Evolutionary conservation across 1,140 invertebrate genomes (phyloP), one percentile per base, ranked within the genome.

Genomic region (Pseudomyrmex flavicornis): DNA sequence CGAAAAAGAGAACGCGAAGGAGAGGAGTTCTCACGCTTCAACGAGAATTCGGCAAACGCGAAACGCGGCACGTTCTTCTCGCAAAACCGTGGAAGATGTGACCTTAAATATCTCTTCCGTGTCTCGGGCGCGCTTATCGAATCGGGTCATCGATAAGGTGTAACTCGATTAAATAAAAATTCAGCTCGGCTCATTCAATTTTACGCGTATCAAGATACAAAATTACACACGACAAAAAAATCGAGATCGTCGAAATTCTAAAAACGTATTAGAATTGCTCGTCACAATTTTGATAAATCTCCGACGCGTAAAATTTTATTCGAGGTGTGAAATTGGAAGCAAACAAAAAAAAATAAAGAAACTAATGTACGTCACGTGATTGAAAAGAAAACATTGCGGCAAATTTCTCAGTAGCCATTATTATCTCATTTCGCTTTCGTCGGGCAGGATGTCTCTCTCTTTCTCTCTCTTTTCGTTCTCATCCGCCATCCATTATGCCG

Each of bases 81-180:
- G 48, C 48, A 58, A 35, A 65, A 65, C 22, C 48, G 26, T 74
- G 15, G 9, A 82, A 74, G 58, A 74, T 63, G 48, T 20, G 35
- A 50, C 8, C 50, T 50, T 13, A 5, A 17, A 52, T 48, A 22
- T 0, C 56, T 1, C 52, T 35, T 35, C 35, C 35, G 35, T 7
- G 12, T 54, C 46, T 50, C 61, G 54, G 17, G 22, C 56, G 48
- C 17, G 62, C 69, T 69, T 74, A 35, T 85, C 44, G 76, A 69
- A 56, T 68, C 73, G 70, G 74, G 35, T 50, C 66, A 69, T 84
- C 87, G 82, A 79, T 85, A 82, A 85, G 85, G 87, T 88, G 88
- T 87, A 91, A 89, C 85, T 87, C 88, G 85, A 82, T 90, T 86
- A 77, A 52, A 59, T 86, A 7, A 77, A n/a, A 66, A 12, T 65